Percentiles rank a stretch among this genome's conserved stretches.
phyloP scores from a whole-genome alignment of 2,888 invertebrate species.

The Zaprionus lineosus region DNA sequence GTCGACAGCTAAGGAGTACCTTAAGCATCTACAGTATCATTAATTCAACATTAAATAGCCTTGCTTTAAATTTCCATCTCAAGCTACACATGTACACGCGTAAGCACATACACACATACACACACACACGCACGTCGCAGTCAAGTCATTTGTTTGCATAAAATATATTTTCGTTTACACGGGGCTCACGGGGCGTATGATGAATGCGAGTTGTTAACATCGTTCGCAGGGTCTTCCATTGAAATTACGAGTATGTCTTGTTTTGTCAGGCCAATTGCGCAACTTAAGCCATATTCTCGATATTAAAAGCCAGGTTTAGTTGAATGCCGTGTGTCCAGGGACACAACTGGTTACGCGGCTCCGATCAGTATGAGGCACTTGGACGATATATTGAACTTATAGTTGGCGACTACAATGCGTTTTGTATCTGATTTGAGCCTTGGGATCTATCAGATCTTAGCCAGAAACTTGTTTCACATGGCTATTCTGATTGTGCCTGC shows the following conservation, averaged over 20 bases:
- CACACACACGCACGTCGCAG: neutral
- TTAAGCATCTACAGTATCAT: slow-evolving; percentile 17
- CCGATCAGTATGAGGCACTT: no score
- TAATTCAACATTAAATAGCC: slow-evolving; percentile 36
- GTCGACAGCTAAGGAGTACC: slow-evolving; percentile 7
- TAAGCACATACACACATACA: neutral
- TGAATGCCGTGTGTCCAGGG: no score
- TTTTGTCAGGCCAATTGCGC: slow-evolving; percentile 50
- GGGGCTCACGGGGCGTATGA: slow-evolving; percentile 64
- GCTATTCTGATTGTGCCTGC: no score
- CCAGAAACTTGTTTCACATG: no score
- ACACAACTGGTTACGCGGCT: no score
- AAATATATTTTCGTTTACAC: slow-evolving; percentile 28
- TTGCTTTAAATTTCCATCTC: slow-evolving; percentile 20
- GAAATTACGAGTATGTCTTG: slow-evolving; percentile 16
- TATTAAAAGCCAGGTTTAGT: no score
- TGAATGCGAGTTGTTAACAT: slow-evolving; percentile 49
- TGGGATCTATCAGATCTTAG: no score
- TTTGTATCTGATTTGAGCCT: no score
- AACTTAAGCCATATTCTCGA: slow-evolving; percentile 31
- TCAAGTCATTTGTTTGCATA: slow-evolving; percentile 37
- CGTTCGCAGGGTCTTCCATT: slow-evolving; percentile 25
- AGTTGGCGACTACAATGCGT: no score
- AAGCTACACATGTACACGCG: slow-evolving; percentile 9
- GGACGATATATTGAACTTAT: no score